Base-by-base conservation (phyloP, 2,888 invertebrate species). In the Stegana nigrithorax region DNA sequence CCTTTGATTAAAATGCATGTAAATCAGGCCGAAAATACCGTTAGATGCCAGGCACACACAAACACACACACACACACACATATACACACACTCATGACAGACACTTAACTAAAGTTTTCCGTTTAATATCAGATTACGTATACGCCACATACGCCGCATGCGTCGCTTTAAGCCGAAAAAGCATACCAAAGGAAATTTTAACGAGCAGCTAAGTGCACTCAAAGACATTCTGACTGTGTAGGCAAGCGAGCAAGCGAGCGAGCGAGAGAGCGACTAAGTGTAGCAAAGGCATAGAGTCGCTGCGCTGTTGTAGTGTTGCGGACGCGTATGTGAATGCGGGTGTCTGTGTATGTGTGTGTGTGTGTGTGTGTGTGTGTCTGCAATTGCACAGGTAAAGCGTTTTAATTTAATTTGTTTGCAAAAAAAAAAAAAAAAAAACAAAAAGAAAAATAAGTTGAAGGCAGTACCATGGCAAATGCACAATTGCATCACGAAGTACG, bases 41-140 rank as follows among this genome's bases (percentile, higher is more conserved):
- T n/a, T n/a, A n/a, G n/a, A n/a, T n/a, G n/a, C n/a, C n/a, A n/a
- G n/a, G n/a, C n/a, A n/a, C n/a, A n/a, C 51, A 14, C 29, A 55
- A 36, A 25, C 55, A n/a, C 55, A 12, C 39, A 55, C 32, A 10
- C 42, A 14, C 5, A n/a, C 29, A 25, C 51, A 51, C 51, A 36
- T 21, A n/a, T n/a, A n/a, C n/a, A n/a, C n/a, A n/a, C n/a, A n/a
- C n/a, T n/a, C n/a, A n/a, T n/a, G n/a, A n/a, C n/a, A n/a, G n/a
- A n/a, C n/a, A n/a, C n/a, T n/a, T n/a, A n/a, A n/a, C n/a, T n/a
- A n/a, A n/a, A n/a, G n/a, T n/a, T n/a, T n/a, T n/a, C n/a, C n/a
- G n/a, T n/a, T n/a, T n/a, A 63, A 71, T 76, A 73, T 74, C 74
- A 68, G 73, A 75, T 76, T 76, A 75, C 74, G 74, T 67, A 76